Conservation (phyloP, 2,797 vertebrate species). For the Hypotaenidia okinawae region DNA sequence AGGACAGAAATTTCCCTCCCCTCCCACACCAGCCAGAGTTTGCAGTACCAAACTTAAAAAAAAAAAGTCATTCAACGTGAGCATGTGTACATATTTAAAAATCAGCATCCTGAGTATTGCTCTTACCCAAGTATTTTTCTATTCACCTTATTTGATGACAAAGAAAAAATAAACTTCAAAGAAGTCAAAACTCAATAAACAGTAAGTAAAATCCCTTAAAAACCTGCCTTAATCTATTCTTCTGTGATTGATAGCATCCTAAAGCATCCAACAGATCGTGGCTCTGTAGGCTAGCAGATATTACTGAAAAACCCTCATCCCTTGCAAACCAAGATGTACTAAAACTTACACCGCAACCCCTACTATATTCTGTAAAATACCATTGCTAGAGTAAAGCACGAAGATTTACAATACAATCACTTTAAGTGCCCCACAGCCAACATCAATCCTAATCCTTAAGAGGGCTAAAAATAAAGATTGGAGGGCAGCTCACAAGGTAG, state of each 20-base stretch:
- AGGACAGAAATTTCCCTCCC: constrained; percentile 51
- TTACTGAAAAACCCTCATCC: constrained; percentile 52
- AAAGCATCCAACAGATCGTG: constrained; percentile 53
- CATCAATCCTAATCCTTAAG: constrained; percentile 99
- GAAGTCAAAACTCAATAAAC: constrained; percentile 60
- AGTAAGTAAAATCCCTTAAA: constrained; percentile 40
- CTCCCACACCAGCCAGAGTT: constrained; percentile 57
- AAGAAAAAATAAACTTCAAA: constrained; percentile 12
- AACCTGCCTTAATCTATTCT: constrained; percentile 61
- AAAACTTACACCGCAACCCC: constrained; percentile 68
- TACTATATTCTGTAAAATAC: constrained; percentile 68
- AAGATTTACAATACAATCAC: constrained; percentile 99
- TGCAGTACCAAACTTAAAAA: constrained; percentile 64
- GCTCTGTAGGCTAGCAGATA: constrained; percentile 31
- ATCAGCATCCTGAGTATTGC: constrained; percentile 20
- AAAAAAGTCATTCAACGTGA: constrained; percentile 67
- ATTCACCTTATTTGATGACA: constrained; percentile 48
- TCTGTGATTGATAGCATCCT: constrained; percentile 59
- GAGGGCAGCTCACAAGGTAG: constrained; percentile 94
- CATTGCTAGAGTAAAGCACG: constrained; percentile 73
- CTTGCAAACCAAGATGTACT: constrained; percentile 45
- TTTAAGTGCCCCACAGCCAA: constrained; percentile 99
- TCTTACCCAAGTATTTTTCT: constrained; percentile 60
- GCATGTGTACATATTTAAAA: constrained; percentile 35
- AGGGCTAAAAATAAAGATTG: constrained; percentile 99